Conservation (phyloP, 2,113 vertebrate species). For the Ictidomys tridecemlineatus region DNA sequence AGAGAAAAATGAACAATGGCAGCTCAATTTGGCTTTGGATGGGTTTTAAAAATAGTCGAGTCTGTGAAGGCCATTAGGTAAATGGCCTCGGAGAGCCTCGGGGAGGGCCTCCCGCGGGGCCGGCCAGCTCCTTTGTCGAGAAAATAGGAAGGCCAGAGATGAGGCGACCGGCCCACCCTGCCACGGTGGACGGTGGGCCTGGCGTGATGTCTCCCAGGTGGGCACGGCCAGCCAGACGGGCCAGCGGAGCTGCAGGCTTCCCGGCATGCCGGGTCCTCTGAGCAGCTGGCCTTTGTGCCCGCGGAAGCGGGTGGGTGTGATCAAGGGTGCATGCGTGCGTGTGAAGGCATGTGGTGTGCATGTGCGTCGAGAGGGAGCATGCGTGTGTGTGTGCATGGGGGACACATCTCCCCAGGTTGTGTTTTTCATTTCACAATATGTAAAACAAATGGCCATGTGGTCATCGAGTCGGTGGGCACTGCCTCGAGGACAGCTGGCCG, state of each 20-base stretch:
- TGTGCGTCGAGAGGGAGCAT: no score
- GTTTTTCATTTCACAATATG: neutral
- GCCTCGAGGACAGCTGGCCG: neutral
- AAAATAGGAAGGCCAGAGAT: neutral
- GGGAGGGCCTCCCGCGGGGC: conserved; percentile 31
- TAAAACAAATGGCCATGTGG: neutral
- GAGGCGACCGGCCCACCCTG: neutral
- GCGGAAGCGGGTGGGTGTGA: accelerated
- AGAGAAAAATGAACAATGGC: conserved; percentile 74
- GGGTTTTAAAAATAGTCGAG: conserved; percentile 74
- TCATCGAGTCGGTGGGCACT: neutral
- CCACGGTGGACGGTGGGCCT: no score
- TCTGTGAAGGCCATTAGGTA: conserved; percentile 76
- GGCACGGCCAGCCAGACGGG: neutral
- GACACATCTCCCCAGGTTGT: no score
- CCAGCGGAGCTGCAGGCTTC: neutral
- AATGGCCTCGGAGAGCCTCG: conserved; percentile 64
- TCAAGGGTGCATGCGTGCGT: accelerated
- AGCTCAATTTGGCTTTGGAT: conserved; percentile 76
- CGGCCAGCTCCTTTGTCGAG: neutral
- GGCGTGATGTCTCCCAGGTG: neutral
- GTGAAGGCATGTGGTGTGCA: accelerated
- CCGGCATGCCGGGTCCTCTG: accelerated
- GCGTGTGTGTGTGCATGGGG: neutral
- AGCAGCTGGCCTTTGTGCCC: no score